These are phyloP conservation scores for Eupithecia vulgata DNA, from an alignment of 2,888 invertebrate species.

Conservation along the genomic window DNA sequence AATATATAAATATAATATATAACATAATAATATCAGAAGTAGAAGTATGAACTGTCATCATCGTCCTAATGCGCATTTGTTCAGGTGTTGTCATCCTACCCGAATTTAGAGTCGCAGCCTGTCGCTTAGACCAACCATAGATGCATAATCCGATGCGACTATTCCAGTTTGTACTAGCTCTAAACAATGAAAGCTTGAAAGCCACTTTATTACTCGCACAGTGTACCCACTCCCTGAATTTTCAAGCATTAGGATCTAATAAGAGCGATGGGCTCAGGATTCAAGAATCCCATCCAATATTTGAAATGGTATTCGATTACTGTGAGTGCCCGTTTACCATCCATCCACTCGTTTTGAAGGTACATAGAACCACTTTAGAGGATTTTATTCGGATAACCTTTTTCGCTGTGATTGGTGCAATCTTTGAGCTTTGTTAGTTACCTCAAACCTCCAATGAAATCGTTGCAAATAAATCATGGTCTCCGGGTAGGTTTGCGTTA, in stretches of 20 bases:
- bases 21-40: no score
- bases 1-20: no score
- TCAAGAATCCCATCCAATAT: constrained; percentile 56
- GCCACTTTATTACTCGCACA: not conserved
- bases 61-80: no score
- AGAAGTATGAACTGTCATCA: no score
- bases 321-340: constrained; percentile 56
- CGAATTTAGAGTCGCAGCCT: no score
- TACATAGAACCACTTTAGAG: constrained; percentile 32
- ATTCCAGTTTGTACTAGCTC: not conserved
- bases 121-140: no score
- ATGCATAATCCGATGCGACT: not conserved
- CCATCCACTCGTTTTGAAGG: constrained; percentile 42
- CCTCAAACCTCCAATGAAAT: not conserved
- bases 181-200: not conserved
- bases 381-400: constrained; percentile 1
- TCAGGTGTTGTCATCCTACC: no score
- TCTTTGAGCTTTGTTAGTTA: not conserved
- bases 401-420: not conserved
- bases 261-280: constrained; percentile 51
- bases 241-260: constrained; percentile 38
- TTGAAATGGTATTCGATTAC: constrained; percentile 59
- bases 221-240: constrained; percentile 14
- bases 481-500: not conserved
- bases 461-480: not conserved